Evolutionary conservation across 2,888 invertebrate species (phyloP).

Genomic region (Rhingia rostrata): DNA sequence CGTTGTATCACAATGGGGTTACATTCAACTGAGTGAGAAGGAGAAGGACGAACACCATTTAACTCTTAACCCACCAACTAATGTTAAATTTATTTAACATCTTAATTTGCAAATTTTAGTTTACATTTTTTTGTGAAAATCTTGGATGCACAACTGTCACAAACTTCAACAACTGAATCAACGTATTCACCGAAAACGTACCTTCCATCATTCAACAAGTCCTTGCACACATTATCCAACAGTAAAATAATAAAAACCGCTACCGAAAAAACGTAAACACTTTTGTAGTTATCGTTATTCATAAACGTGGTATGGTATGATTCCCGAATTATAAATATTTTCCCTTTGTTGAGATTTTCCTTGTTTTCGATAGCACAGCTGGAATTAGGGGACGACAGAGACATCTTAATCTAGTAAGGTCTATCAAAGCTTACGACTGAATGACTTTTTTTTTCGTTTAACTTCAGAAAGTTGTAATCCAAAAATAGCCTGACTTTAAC

Average conservation of each 20-base stretch:
- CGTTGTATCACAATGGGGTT: no score
- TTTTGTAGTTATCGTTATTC: background rate
- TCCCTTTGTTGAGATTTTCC: background rate
- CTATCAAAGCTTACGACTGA: background rate
- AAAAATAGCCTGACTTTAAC: no score
- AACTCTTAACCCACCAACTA: no score
- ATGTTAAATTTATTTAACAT: no score
- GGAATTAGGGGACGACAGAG: background rate
- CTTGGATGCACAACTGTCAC: no score
- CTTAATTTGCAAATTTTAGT: no score
- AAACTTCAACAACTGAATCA: no score
- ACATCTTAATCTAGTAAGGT: background rate
- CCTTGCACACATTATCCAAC: constrained; percentile 41
- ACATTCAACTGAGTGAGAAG: no score
- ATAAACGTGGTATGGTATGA: constrained; percentile 3
- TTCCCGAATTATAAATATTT: background rate
- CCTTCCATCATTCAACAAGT: constrained; percentile 44
- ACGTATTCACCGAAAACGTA: constrained; percentile 36
- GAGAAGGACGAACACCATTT: no score
- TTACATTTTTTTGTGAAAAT: no score
- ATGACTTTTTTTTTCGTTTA: no score
- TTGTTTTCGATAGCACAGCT: background rate
- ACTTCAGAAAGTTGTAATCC: no score
- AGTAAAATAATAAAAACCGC: constrained; percentile 22
- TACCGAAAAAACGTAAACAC: background rate